Evolutionary conservation across 1,140 invertebrate genomes (phyloP), one percentile per base, ranked within the genome.

Genomic region (Planococcus citri): DNA sequence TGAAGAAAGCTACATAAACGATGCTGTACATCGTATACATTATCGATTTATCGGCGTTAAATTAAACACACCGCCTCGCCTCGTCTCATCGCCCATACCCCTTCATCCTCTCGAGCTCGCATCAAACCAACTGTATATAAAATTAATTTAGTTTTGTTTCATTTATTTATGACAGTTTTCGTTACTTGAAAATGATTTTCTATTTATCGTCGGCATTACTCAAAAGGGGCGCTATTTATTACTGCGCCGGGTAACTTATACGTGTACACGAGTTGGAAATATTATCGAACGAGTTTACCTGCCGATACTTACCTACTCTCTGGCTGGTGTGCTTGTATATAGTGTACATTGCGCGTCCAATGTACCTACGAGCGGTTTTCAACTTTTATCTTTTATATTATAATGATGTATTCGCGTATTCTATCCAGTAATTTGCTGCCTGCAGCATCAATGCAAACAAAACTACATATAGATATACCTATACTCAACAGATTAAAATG

Each of bases 151-250:
- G 41, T 51, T 51, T 51, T 64, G 21, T 25, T 64, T 64, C 60
- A 25, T 64, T 64, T 64, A 64, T 64, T 64, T 64, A 64, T 64
- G 60, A 25, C 60, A 64, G 60, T 64, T 64, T 51, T 64, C 22
- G 60, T 64, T 64, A 64, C 25, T 64, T 25, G 12, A 64, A 25
- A 64, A 64, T 27, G 60, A 64, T 64, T 64, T 64, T 24, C 60
- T 64, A 64, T 64, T 64, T 64, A 64, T 64, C 25, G 60, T 64
- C 60, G 60, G 60, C 60, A 25, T 64, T 27, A 27, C 20, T 25
- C 60, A 22, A 64, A 64, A 27, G 22, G 22, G 60, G 60, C 60
- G 60, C 60, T 64, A 64, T 64, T 64, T 64, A 64, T 64, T 64
- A 64, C 60, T n/a, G 51, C 51, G 17, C 51, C 17, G 51, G 3